These are phyloP conservation scores for Actias luna DNA, from an alignment of 2,888 invertebrate species.

Conservation along the genomic window DNA sequence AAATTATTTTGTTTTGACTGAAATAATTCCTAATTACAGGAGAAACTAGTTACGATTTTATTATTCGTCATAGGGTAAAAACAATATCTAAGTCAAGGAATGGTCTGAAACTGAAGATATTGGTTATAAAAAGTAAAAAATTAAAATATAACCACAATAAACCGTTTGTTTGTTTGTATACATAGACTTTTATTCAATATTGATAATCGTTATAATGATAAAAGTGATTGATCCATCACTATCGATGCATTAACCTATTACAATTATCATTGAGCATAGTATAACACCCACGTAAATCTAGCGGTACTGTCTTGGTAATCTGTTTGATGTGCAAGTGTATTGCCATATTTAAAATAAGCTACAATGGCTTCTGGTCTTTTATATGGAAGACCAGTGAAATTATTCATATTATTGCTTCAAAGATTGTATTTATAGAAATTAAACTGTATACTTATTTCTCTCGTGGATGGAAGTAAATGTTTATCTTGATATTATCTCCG, in stretches of 20 bases:
- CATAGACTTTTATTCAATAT: background rate
- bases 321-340: slow-evolving; percentile 12
- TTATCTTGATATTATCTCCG: background rate
- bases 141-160: background rate
- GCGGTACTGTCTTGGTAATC: background rate
- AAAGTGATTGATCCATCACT: slow-evolving; percentile 13
- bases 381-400: background rate
- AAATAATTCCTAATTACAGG: background rate
- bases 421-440: background rate
- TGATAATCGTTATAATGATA: background rate
- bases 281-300: slow-evolving; percentile 42
- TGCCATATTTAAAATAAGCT: background rate
- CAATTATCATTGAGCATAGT: slow-evolving; percentile 55
- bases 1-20: background rate
- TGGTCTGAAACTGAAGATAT: background rate
- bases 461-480: background rate
- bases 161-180: background rate
- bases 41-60: background rate
- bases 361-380: background rate
- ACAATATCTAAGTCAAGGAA: background rate
- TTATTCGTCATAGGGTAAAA: background rate
- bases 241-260: slow-evolving; percentile 63
- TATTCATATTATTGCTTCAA: background rate
- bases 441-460: background rate
- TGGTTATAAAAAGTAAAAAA: background rate